Conservation (phyloP, 2,888 invertebrate genomes). For the Eristalis tenax region DNA sequence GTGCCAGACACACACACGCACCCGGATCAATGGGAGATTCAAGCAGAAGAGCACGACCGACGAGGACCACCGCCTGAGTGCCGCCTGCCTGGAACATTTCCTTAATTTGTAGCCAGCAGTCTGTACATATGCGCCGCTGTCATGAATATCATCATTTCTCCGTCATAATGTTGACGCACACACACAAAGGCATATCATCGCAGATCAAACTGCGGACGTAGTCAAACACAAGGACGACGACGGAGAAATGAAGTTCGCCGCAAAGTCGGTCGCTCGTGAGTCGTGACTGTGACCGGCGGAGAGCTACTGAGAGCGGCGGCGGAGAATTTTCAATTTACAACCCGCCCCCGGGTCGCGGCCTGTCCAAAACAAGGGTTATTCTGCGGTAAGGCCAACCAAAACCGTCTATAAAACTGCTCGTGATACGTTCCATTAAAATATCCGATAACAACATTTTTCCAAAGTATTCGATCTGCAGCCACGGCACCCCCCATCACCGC, state of each 20-base stretch:
- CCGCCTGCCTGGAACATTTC: conserved; percentile 17
- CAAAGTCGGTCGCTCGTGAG: background rate
- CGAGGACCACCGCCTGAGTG: background rate
- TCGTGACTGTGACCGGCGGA: too few species aligned
- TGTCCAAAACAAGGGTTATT: background rate
- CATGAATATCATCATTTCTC: conserved; percentile 34
- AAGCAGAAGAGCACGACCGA: background rate
- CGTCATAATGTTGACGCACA: background rate
- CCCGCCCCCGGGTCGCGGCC: background rate
- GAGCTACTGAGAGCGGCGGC: too few species aligned
- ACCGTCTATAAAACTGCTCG: conserved; percentile 45
- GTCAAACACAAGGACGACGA: conserved; percentile 10
- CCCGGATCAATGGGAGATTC: conserved; percentile 3
- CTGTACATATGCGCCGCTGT: background rate
- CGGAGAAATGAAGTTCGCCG: conserved; percentile 6
- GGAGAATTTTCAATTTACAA: background rate
- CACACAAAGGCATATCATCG: too few species aligned
- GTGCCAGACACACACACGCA: conserved; percentile 21
- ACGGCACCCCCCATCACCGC: background rate
- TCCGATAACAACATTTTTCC: conserved; percentile 62
- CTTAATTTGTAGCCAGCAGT: conserved; percentile 15
- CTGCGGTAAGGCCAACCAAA: conserved; percentile 13
- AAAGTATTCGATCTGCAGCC: background rate
- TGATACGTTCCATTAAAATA: conserved; percentile 57
- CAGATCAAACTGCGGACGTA: background rate